Evolutionary conservation across 1,140 invertebrate genomes (phyloP), one percentile per base, ranked within the genome.

Genomic region (Latrodectus geometricus): DNA sequence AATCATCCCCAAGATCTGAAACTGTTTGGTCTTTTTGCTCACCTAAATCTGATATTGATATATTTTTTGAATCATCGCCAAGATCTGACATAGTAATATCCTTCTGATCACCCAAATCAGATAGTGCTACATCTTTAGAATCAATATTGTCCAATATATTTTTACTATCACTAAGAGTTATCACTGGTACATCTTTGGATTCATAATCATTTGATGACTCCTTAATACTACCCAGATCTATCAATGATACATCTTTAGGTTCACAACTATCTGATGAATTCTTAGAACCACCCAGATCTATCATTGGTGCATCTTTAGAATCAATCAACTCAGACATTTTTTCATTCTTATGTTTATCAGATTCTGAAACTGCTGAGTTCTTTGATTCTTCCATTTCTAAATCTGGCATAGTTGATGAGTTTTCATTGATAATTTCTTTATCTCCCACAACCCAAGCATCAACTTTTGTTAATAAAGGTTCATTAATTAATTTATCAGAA

Each of bases 401-500:
- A 61, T 11, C 11, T 14, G 17, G 11, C 11, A 61, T 17, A 3
- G 11, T 17, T 61, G 11, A 14, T 14, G 54, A 11, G 17, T 11
- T 61, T 61, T 61, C 54, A 35, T 35, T 35, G 35, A 35, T 35
- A 35, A 35, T 35, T 17, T 61, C 54, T 17, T 61, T 61, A 11
- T 14, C 17, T 14, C 54, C 54, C 17, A 61, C 54, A 61, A 61
- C 54, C 54, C 54, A 61, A 61, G 54, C 17, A 2, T 61, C 54
- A 14, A 61, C 54, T 61, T 61, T 61, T 61, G 54, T 61, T 61
- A 61, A 17, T 61, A 61, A 61, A 61, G 54, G 54, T 61, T 61
- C 54, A 23, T 69, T 21, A 3, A 69, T n/a, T 69, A 69, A 14
- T 61, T 69, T 69, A 69, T n/a, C 68, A 69, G 21, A 69, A 61